Conservation (phyloP, 2,797 vertebrate genomes). For the Saxicola maurus region DNA sequence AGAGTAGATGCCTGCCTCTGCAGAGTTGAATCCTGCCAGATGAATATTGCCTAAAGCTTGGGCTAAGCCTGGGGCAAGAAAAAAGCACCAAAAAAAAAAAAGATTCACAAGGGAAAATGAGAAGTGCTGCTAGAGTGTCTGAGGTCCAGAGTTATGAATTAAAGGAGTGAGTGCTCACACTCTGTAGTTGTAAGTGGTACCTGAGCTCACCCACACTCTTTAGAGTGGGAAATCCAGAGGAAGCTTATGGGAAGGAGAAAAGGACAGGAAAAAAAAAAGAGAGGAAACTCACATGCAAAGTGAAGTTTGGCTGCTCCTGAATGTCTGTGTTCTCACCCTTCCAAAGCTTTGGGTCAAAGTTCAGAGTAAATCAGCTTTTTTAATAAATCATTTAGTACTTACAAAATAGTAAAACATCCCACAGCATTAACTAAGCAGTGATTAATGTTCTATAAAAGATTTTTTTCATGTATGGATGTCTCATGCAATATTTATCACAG, state of each 20-base stretch:
- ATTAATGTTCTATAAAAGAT: conserved; percentile 15
- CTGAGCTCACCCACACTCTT: background rate
- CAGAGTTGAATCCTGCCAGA: background rate
- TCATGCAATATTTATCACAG: conserved; percentile 33
- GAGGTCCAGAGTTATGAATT: background rate
- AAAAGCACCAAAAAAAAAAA: background rate
- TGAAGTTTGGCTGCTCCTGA: background rate
- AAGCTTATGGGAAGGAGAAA: background rate
- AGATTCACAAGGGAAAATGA: background rate
- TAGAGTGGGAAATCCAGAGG: background rate
- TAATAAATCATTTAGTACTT: conserved; percentile 27
- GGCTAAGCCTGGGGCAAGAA: background rate
- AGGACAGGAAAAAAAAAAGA: background rate
- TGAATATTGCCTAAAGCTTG: background rate
- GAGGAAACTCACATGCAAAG: background rate
- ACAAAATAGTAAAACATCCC: conserved; percentile 23
- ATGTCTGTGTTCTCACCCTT: background rate
- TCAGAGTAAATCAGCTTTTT: background rate
- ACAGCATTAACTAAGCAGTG: background rate
- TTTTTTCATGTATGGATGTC: background rate
- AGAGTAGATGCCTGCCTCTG: background rate
- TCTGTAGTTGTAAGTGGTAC: background rate
- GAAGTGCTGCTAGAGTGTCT: background rate
- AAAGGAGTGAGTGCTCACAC: background rate
- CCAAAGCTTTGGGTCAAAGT: background rate